These are phyloP conservation scores for Sclerurus mexicanus DNA, from an alignment of 2,113 vertebrate genomes.

Conservation along the genomic window DNA sequence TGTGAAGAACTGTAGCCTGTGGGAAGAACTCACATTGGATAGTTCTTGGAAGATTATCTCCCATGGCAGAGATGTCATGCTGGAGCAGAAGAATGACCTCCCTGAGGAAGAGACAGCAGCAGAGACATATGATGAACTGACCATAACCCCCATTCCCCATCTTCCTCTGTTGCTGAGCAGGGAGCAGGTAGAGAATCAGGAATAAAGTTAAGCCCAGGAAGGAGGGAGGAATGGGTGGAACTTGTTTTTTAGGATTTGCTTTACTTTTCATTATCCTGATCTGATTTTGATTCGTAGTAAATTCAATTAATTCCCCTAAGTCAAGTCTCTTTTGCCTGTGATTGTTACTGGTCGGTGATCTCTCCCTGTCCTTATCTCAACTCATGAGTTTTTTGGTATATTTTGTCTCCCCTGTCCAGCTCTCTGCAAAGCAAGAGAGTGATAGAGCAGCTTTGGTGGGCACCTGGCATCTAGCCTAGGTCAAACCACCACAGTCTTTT, in stretches of 20 bases:
- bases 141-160: background rate
- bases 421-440: background rate
- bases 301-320: background rate
- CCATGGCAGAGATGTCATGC: background rate
- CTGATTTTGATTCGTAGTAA: background rate
- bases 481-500: background rate
- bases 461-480: background rate
- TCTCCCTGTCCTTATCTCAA: background rate
- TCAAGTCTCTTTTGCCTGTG: background rate
- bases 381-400: background rate
- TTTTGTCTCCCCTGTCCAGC: background rate
- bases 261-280: background rate
- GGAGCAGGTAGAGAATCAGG: background rate
- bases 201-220: background rate
- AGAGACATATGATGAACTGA: background rate
- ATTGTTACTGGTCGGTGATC: background rate
- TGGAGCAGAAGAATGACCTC: background rate
- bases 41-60: background rate
- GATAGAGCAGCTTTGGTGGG: background rate
- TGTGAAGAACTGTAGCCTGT: accelerated
- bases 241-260: background rate
- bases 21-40: background rate
- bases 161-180: background rate
- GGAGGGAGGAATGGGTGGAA: background rate
- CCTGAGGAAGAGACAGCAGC: background rate